Conservation (phyloP, 2,888 invertebrate species). For the Hydriomena furcata region DNA sequence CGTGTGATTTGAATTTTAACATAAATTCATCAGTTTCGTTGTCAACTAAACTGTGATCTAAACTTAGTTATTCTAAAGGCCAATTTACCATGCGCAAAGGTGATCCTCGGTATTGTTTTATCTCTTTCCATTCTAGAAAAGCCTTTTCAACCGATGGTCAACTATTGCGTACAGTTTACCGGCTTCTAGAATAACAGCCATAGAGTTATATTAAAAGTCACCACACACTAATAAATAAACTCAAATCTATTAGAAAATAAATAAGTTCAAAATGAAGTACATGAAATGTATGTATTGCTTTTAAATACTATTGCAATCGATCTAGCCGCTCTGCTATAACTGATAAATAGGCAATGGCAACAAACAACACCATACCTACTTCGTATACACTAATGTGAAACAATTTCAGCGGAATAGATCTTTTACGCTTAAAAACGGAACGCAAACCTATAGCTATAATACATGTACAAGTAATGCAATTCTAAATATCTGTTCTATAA, state of each 20-base stretch:
- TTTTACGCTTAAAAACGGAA: constrained; percentile 47
- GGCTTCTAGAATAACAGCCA: too few relatives aligned
- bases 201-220: constrained; percentile 72
- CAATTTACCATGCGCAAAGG: too few relatives aligned
- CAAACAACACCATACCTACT: constrained; percentile 42
- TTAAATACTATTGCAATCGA: constrained; percentile 48
- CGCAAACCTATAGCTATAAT: constrained; percentile 53
- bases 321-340: constrained; percentile 42
- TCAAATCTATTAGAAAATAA: constrained; percentile 72
- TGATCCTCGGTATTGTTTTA: too few relatives aligned
- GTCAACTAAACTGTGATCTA: constrained; percentile 50
- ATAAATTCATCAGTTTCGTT: constrained; percentile 62
- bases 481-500: constrained; percentile 64
- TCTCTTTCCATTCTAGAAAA: too few relatives aligned
- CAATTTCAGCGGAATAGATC: constrained; percentile 41
- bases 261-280: constrained; percentile 59
- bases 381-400: constrained; percentile 51
- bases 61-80: too few relatives aligned
- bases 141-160: too few relatives aligned
- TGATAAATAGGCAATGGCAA: constrained; percentile 49
- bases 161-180: too few relatives aligned
- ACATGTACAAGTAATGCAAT: constrained; percentile 53
- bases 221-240: constrained; percentile 80
- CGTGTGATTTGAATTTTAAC: constrained; percentile 75
- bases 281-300: constrained; percentile 54